A percentile compares a stretch with the other conserved stretches of the same genome.
Evolutionary conservation across 2,113 vertebrate genomes (phyloP).

Genomic region (Coreoperca whiteheadi): DNA sequence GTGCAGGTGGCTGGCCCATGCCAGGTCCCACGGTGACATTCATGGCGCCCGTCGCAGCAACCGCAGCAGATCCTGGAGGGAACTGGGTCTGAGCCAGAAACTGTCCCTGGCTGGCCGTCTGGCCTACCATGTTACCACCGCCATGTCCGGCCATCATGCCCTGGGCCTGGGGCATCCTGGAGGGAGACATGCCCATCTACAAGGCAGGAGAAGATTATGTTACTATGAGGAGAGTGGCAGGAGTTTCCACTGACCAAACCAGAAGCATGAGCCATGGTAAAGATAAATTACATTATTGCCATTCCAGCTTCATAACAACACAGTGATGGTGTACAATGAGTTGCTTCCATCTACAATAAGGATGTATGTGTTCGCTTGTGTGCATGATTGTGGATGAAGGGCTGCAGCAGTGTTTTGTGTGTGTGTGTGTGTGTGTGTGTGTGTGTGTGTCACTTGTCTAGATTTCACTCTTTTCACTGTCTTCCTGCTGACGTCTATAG

Average conservation of each 20-base stretch:
- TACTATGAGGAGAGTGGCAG: not conserved
- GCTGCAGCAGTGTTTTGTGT: not conserved
- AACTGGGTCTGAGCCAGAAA: conserved; percentile 94
- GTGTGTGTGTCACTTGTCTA: not conserved
- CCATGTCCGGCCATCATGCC: conserved; percentile 90
- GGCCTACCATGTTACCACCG: conserved; percentile 90
- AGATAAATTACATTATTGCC: not conserved
- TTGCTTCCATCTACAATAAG: not conserved
- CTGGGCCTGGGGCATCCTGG: conserved; percentile 94
- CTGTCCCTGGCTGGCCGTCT: conserved; percentile 90
- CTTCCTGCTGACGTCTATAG: not conserved
- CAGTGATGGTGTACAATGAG: not conserved
- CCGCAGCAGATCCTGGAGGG: conserved; percentile 80
- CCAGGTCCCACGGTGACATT: conserved; percentile 88
- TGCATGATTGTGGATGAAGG: not conserved
- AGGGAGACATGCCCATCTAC: conserved; percentile 97
- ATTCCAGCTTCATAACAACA: not conserved
- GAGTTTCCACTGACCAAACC: not conserved
- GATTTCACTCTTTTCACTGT: not conserved
- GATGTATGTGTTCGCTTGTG: not conserved
- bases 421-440: too few relatives aligned
- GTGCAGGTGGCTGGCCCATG: conserved; percentile 89
- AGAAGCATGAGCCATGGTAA: not conserved
- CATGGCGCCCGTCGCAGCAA: conserved; percentile 84
- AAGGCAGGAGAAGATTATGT: conserved; percentile 6